Conservation (phyloP, 1,140 invertebrate genomes). For the Hycleus phaleratus region DNA sequence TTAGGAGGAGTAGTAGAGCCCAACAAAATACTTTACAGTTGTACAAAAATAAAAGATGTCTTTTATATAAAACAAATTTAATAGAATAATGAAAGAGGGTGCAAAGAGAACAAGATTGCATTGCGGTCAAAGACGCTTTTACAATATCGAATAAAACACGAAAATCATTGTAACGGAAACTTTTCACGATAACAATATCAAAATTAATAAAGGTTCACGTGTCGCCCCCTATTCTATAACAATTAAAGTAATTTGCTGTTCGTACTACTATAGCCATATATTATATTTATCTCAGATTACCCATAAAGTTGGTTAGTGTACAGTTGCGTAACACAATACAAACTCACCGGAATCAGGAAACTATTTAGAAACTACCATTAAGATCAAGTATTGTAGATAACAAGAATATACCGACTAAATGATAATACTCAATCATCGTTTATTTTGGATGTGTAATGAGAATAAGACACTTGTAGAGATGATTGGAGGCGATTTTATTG, state of each 20-base stretch:
- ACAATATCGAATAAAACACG: too few relatives aligned
- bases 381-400: constrained; percentile 36
- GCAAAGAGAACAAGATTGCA: too few relatives aligned
- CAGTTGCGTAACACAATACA: constrained; percentile 9
- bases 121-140: too few relatives aligned
- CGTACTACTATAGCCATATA: constrained; percentile 18
- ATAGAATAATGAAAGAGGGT: too few relatives aligned
- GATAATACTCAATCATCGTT: constrained; percentile 13
- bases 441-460: constrained; percentile 4
- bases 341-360: constrained; percentile 22
- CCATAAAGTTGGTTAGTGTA: constrained; percentile 3
- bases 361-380: constrained; percentile 38
- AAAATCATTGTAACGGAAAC: too few relatives aligned
- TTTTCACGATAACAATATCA: too few relatives aligned
- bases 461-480: too few relatives aligned
- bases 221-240: background rate
- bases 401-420: constrained; percentile 33
- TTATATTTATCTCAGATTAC: constrained; percentile 33
- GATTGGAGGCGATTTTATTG: background rate
- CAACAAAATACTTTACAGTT: too few relatives aligned
- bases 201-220: too few relatives aligned
- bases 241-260: constrained; percentile 27
- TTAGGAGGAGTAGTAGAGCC: too few relatives aligned
- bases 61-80: too few relatives aligned
- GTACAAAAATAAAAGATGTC: too few relatives aligned